Percentiles rank a stretch among this genome's conserved stretches.
phyloP scores from a whole-genome alignment of 2,888 invertebrate species.

The Andrena dorsata region DNA sequence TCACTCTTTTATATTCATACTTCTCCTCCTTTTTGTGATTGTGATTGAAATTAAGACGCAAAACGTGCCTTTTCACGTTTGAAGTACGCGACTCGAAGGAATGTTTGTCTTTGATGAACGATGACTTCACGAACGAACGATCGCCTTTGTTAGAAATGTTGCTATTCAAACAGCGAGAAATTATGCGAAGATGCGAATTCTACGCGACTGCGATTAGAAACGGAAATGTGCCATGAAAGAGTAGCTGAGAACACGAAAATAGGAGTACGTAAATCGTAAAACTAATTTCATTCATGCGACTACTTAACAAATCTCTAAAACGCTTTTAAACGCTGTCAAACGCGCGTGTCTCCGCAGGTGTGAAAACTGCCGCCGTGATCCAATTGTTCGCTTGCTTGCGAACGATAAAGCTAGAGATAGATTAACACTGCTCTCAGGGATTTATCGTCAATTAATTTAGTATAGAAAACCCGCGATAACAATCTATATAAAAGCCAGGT shows the following conservation, averaged over 20 bases:
- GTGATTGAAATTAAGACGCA: slow-evolving; percentile 1
- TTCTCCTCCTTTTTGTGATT: background rate
- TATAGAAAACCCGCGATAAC: background rate
- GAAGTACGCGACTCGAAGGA: background rate
- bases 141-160: too few relatives aligned
- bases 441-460: background rate
- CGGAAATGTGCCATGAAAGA: too few relatives aligned
- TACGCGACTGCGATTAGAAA: too few relatives aligned
- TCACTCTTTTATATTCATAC: background rate
- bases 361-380: background rate
- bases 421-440: slow-evolving; percentile 2
- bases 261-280: background rate
- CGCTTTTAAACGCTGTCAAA: background rate
- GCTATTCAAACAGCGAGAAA: too few relatives aligned
- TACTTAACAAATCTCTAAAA: background rate
- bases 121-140: too few relatives aligned
- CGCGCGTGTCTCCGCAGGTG: background rate
- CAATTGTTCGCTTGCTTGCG: background rate
- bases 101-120: background rate
- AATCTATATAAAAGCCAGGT: background rate
- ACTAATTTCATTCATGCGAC: too few relatives aligned
- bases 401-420: background rate
- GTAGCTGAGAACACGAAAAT: background rate
- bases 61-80: background rate
- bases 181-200: too few relatives aligned